Conservation (phyloP, 2,888 invertebrate genomes). For the Patella caerulea region DNA sequence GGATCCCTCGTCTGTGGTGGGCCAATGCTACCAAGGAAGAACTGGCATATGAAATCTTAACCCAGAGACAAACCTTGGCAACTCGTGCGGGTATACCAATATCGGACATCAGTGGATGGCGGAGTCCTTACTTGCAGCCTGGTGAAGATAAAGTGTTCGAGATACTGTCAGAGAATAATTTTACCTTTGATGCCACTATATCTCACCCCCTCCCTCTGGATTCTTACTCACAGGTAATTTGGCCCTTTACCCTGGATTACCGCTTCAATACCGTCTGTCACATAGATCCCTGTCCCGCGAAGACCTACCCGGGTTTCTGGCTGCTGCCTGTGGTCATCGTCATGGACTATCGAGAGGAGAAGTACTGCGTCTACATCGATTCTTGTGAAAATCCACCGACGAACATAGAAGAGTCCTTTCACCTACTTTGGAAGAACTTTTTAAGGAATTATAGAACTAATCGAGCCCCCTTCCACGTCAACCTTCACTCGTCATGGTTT, state of each 20-base stretch:
- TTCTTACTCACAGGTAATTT: constrained; percentile 87
- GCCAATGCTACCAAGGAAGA: constrained; percentile 75
- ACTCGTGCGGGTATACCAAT: constrained; percentile 71
- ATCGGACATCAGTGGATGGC: constrained; percentile 56
- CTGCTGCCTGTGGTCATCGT: constrained; percentile 76
- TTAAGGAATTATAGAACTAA: constrained; percentile 79
- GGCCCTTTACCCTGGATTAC: constrained; percentile 94
- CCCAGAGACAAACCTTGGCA: constrained; percentile 55
- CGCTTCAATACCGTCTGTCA: constrained; percentile 62
- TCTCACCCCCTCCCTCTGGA: constrained; percentile 80
- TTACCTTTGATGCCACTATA: constrained; percentile 58
- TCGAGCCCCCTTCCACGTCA: constrained; percentile 85
- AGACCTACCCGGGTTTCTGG: constrained; percentile 76
- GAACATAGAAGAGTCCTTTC: constrained; percentile 55
- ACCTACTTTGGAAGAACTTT: constrained; percentile 83
- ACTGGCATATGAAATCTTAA: constrained; percentile 51
- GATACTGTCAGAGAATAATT: constrained; percentile 81
- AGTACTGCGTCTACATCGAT: constrained; percentile 64
- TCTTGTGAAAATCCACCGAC: constrained; percentile 59
- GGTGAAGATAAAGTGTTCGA: constrained; percentile 80
- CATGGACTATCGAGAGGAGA: constrained; percentile 57
- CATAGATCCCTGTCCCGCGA: constrained; percentile 59
- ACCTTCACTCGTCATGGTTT: constrained; percentile 82
- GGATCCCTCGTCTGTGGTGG: constrained; percentile 75
- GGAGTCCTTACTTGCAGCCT: constrained; percentile 61